Evolutionary conservation across 2,113 vertebrate genomes (phyloP).

Genomic region (Peucedramus taeniatus): DNA sequence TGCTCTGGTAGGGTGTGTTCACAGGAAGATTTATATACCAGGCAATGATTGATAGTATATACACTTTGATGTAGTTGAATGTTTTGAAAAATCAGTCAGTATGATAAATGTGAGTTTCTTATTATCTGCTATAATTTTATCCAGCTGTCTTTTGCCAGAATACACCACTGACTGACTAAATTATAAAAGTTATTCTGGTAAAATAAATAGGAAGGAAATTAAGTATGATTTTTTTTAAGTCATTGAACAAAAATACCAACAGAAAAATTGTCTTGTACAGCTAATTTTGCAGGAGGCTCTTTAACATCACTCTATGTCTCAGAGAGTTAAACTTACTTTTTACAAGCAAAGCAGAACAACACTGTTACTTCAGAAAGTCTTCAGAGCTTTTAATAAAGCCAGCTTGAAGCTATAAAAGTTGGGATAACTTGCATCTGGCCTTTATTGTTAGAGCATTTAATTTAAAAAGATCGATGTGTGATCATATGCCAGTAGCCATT

Average conservation of each 20-base stretch:
- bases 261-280: neutral
- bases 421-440: neutral
- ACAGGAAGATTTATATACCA: neutral
- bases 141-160: slow-evolving; percentile 8
- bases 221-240: neutral
- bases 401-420: neutral
- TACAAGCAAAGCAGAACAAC: neutral
- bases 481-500: neutral
- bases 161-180: slow-evolving; percentile 33
- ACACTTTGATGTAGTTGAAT: neutral
- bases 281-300: neutral
- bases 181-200: neutral
- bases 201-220: neutral
- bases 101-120: slow-evolving; percentile 40
- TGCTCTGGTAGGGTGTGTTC: neutral
- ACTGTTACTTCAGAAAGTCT: neutral
- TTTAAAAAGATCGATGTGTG: neutral
- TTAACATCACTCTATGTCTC: neutral
- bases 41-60: slow-evolving; percentile 10
- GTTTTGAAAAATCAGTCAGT: slow-evolving; percentile 1
- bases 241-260: neutral
- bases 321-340: neutral
- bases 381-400: neutral
- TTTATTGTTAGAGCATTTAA: neutral
- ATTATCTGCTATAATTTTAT: slow-evolving; percentile 21